These are phyloP conservation scores for Motacilla tschutschensis DNA, from an alignment of 2,113 vertebrate species.

Conservation along the genomic window DNA sequence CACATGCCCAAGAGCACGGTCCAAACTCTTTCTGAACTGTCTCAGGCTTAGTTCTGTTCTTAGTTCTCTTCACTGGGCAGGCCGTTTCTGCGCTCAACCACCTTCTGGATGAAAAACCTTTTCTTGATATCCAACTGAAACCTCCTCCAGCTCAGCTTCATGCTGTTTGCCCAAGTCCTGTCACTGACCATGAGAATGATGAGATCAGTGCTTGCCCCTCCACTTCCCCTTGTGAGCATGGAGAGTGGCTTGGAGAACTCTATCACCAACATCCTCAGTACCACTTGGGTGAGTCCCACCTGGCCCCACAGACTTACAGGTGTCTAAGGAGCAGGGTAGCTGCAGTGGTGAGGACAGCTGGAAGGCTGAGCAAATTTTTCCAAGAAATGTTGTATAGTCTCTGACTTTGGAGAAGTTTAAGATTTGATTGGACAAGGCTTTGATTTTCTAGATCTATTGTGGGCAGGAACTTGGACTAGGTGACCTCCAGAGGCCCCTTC, in stretches of 20 bases:
- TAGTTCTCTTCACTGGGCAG: not conserved
- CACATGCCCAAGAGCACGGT: too few relatives aligned
- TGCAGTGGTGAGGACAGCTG: not conserved
- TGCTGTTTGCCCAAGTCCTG: rapidly evolving
- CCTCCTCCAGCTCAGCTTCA: not conserved
- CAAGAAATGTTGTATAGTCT: not conserved
- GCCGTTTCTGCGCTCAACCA: not conserved
- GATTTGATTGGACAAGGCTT: not conserved
- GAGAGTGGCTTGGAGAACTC: not conserved
- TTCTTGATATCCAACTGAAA: not conserved
- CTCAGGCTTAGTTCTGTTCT: not conserved
- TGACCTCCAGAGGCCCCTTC: not conserved
- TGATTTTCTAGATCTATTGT: not conserved
- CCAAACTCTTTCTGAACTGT: not conserved
- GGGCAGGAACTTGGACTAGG: not conserved
- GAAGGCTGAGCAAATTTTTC: not conserved
- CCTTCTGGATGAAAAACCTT: not conserved
- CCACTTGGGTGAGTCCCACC: not conserved
- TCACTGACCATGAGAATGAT: not conserved
- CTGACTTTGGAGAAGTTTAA: not conserved
- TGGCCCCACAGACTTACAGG: rapidly evolving
- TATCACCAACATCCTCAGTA: not conserved
- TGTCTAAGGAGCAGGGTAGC: not conserved
- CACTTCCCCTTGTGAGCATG: not conserved
- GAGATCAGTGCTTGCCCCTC: not conserved